Evolutionary conservation across 1,140 invertebrate genomes (phyloP).

Genomic region (Monomorium pharaonis): DNA sequence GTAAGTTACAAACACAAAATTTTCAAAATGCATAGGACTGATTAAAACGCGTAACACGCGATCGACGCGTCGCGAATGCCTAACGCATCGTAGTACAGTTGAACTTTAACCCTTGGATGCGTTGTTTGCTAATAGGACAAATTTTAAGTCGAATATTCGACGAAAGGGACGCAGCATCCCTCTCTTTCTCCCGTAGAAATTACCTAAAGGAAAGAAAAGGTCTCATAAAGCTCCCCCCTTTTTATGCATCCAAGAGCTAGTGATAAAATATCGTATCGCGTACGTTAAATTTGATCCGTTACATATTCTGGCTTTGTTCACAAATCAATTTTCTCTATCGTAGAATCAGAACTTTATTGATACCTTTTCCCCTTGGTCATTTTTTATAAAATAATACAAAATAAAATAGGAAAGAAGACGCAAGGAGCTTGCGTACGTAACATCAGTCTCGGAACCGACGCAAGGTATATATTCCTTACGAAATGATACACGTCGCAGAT

Average conservation of each 20-base stretch:
- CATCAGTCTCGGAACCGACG: constrained; percentile 49
- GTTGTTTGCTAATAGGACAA: not conserved
- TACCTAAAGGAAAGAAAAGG: constrained; percentile 1
- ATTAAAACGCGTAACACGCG: constrained; percentile 58
- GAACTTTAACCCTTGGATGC: not conserved
- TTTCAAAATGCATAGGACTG: constrained; percentile 61
- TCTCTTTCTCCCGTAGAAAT: not conserved
- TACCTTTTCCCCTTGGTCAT: constrained; percentile 33
- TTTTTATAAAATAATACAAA: constrained; percentile 57
- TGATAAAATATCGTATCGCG: not conserved
- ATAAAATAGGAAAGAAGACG: constrained; percentile 61
- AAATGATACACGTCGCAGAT: not conserved
- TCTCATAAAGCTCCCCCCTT: not conserved
- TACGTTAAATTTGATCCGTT: constrained; percentile 4
- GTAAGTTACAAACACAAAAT: constrained; percentile 59
- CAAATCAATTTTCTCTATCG: not conserved
- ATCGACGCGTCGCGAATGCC: constrained; percentile 44
- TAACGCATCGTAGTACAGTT: constrained; percentile 14
- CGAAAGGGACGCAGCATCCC: not conserved
- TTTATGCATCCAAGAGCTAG: not conserved
- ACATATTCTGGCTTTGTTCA: not conserved
- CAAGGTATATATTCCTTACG: constrained; percentile 5
- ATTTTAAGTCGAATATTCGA: not conserved
- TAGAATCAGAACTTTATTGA: constrained; percentile 11
- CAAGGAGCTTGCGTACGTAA: constrained; percentile 45